Base-by-base conservation (phyloP, 2,797 vertebrate species). In the Gymnopithys bicolor region DNA sequence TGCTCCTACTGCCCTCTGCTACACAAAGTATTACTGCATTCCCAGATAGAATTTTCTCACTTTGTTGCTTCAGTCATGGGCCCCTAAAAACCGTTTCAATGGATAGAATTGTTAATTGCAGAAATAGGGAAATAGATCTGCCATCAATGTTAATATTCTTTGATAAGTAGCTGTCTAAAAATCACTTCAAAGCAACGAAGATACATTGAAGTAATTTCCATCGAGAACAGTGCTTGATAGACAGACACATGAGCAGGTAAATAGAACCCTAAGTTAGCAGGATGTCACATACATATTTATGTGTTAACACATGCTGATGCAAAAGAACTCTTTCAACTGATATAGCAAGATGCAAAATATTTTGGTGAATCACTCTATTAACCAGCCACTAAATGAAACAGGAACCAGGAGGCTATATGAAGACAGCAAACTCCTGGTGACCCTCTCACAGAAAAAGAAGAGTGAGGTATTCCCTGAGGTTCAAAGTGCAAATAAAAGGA, bases 231-330 rank as follows among this genome's bases (percentile, higher is more conserved):
- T 22, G 35, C 60, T 96, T 97, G 95, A 93, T 49, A 95, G 95
- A 95, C 93, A 95, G 93, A 87, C 91, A 94, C 41, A 58, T 14
- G 76, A 88, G 77, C 94, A 96, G 89, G 92, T 91, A 96, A 95
- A 95, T 25, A 95, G 79, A 95, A 66, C 84, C 94, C 66, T 52
- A 94, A 87, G 84, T 86, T 96, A 95, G 59, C 69, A 81, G 85
- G 58, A 88, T 89, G 58, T 59, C 56, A 93, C 93, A 95, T 95
- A 91, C 94, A 93, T 96, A 96, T 96, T 96, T 94, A 96, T 89
- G 37, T 27, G 88, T 55, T 79, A 89, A 94, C 73, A 52, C 73
- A 79, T 25, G 64, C 83, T 82, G 70, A 93, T 93, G 91, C 67
- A 82, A 88, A 94, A 87, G 70, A 74, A 49, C 41, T 90, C 67